Evolutionary conservation across 2,888 invertebrate genomes (phyloP).

Genomic region (Punctoribates punctum): DNA sequence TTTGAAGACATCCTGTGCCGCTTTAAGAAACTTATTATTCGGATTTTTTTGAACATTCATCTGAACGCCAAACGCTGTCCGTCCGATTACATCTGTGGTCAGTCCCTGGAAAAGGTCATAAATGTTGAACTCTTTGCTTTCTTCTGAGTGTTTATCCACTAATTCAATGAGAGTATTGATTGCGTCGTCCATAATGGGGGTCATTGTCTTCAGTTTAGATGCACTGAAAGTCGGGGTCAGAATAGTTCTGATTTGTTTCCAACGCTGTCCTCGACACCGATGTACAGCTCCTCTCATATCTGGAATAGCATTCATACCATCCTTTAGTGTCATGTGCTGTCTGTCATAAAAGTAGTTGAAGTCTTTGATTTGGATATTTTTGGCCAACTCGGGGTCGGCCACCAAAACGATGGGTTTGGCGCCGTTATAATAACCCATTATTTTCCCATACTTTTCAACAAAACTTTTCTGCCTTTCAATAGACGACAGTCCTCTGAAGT

Average conservation of each 20-base stretch:
- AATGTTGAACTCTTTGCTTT: conserved; percentile 45
- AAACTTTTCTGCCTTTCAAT: conserved; percentile 39
- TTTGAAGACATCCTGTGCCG: conserved; percentile 38
- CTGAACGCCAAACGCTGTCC: conserved; percentile 47
- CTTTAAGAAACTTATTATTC: conserved; percentile 42
- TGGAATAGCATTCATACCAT: conserved; percentile 35
- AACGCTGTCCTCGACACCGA: conserved; percentile 40
- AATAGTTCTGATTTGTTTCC: conserved; percentile 47
- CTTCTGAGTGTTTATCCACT: conserved; percentile 20
- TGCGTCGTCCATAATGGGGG: conserved; percentile 37
- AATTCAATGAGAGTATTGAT: conserved; percentile 41
- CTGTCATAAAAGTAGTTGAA: conserved; percentile 52
- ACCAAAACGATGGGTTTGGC: conserved; percentile 43
- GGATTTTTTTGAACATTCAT: conserved; percentile 46
- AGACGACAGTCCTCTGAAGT: conserved; percentile 7
- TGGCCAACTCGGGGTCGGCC: conserved; percentile 46
- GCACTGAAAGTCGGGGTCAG: conserved; percentile 48
- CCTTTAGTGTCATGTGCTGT: conserved; percentile 44
- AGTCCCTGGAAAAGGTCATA: conserved; percentile 46
- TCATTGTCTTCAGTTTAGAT: conserved; percentile 45
- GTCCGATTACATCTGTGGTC: conserved; percentile 46
- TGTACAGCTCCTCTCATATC: background rate
- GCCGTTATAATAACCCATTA: conserved; percentile 45
- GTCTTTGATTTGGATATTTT: conserved; percentile 51
- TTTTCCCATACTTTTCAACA: conserved; percentile 46